Percentiles rank a stretch among this genome's conserved stretches.
Conservation (phyloP, 2,888 invertebrate species). For the Sympetrum striolatum region DNA sequence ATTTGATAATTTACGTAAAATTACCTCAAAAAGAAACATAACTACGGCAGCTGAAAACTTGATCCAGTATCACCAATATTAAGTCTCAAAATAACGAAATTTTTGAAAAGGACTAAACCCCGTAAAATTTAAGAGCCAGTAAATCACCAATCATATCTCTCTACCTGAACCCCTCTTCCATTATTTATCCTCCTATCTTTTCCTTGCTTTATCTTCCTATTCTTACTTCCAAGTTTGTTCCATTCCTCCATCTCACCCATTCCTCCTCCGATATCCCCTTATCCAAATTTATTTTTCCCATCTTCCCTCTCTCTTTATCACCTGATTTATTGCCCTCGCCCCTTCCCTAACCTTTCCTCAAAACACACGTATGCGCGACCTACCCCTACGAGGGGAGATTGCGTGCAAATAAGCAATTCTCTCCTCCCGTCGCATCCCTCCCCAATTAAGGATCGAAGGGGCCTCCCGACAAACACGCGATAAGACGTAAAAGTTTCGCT, state of each 20-base stretch:
- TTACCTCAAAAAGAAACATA: not conserved
- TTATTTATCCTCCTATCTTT: not conserved
- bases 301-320: not conserved
- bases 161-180: not conserved
- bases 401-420: slow-evolving; percentile 23
- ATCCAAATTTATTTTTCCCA: not conserved
- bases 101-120: too few species aligned
- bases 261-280: not conserved
- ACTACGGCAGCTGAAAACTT: not conserved
- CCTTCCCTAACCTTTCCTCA: not conserved
- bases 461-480: not conserved
- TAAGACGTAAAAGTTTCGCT: slow-evolving; percentile 5
- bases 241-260: not conserved
- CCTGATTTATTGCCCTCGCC: not conserved
- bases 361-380: slow-evolving; percentile 2
- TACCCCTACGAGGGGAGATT: slow-evolving; percentile 26
- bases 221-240: not conserved
- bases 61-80: not conserved
- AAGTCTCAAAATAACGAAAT: too few species aligned
- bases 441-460: not conserved
- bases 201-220: not conserved
- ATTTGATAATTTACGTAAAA: not conserved
- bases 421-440: not conserved
- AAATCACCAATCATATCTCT: not conserved
- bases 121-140: not conserved